phyloP scores from a whole-genome alignment of 1,140 invertebrate genomes.

The Ips typographus region DNA sequence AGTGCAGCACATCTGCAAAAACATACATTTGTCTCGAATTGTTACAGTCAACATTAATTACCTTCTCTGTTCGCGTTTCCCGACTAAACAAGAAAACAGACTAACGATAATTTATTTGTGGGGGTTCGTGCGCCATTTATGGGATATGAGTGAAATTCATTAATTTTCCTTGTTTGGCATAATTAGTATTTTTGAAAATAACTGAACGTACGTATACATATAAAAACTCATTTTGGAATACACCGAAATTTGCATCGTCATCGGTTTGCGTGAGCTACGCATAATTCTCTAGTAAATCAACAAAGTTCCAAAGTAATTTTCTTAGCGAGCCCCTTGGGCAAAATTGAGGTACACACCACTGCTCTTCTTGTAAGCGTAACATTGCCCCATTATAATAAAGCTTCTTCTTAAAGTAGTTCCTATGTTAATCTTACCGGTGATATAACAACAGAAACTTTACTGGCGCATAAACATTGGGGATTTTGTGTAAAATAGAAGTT shows the following conservation, averaged over 20 bases:
- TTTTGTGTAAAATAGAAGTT: constrained; percentile 23
- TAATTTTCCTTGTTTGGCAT: too few species aligned
- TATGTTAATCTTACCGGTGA: constrained; percentile 30
- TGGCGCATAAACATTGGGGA: constrained; percentile 19
- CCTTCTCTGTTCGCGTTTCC: constrained; percentile 4
- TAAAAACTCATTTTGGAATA: too few species aligned
- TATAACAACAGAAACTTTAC: constrained; percentile 30
- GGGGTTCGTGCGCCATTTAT: background rate
- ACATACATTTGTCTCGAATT: constrained; percentile 20
- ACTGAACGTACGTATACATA: too few species aligned
- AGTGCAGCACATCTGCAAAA: constrained; percentile 12
- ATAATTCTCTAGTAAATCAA: constrained; percentile 15
- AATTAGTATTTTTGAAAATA: too few species aligned
- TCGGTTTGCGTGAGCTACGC: background rate
- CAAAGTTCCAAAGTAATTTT: constrained; percentile 29
- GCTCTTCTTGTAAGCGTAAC: constrained; percentile 17
- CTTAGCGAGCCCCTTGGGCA: constrained; percentile 23
- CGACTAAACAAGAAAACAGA: constrained; percentile 14
- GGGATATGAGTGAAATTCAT: background rate
- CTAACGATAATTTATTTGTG: constrained; percentile 5
- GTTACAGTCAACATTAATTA: constrained; percentile 20
- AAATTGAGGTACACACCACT: constrained; percentile 29
- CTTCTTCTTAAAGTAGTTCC: constrained; percentile 27
- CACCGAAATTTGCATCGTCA: too few species aligned
- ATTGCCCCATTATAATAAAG: constrained; percentile 32